phyloP scores from a whole-genome alignment of 2,113 vertebrate genomes.

The Austrofundulus limnaeus region DNA sequence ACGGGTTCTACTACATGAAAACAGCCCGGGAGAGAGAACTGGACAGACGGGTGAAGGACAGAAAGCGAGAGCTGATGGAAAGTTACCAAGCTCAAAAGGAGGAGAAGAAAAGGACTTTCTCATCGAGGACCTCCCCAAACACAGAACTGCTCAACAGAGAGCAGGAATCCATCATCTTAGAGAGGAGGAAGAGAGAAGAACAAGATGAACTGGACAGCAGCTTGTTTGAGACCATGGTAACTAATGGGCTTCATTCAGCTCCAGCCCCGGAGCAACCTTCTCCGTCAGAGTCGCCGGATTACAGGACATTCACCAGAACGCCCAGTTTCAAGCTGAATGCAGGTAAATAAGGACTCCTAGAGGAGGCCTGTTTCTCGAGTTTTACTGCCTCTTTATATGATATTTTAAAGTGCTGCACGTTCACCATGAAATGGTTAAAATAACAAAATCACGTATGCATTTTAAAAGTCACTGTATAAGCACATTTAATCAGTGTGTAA shows the following conservation, averaged over 20 bases:
- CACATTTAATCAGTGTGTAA: too few relatives aligned
- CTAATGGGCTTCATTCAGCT: constrained; percentile 53
- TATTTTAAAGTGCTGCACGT: not conserved
- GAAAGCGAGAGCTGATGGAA: constrained; percentile 44
- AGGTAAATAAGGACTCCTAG: constrained; percentile 49
- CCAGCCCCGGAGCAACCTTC: not conserved
- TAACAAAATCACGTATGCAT: too few relatives aligned
- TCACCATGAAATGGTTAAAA: not conserved
- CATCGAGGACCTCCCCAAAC: not conserved
- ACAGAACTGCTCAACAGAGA: not conserved
- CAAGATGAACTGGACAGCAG: constrained; percentile 16
- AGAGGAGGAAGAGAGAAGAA: constrained; percentile 18
- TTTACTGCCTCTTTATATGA: not conserved
- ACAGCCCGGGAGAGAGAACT: constrained; percentile 40
- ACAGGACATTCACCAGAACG: constrained; percentile 7
- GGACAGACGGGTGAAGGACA: constrained; percentile 32
- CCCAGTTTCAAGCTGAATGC: constrained; percentile 63
- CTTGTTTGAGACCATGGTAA: constrained; percentile 11
- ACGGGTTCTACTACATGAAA: constrained; percentile 51
- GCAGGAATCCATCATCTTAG: constrained; percentile 11
- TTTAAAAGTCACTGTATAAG: too few relatives aligned
- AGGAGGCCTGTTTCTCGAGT: not conserved
- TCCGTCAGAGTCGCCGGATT: not conserved
- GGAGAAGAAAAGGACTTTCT: constrained; percentile 2
- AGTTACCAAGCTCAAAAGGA: constrained; percentile 41